Conservation (phyloP, 2,888 invertebrate genomes). For the Eristalis arbustorum region DNA sequence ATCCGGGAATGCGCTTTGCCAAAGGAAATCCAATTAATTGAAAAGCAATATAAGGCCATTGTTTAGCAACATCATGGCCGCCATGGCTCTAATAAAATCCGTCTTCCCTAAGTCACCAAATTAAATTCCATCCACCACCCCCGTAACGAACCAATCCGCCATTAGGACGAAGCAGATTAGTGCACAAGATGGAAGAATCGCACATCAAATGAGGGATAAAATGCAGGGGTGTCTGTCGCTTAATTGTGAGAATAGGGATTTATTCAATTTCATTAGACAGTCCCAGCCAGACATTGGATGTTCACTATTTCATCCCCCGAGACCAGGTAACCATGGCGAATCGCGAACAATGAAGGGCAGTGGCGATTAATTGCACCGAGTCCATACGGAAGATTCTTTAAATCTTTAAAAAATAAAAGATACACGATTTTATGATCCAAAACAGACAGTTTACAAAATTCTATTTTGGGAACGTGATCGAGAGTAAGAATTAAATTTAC, state of each 20-base stretch:
- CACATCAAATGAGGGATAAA: conserved; percentile 20
- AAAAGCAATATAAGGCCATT: background rate
- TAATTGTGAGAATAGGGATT: conserved; percentile 18
- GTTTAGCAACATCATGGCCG: conserved; percentile 18
- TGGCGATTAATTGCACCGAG: background rate
- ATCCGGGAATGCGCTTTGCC: background rate
- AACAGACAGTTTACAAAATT: background rate
- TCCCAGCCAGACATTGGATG: background rate
- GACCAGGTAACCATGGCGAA: conserved; percentile 33
- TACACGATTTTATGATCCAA: background rate
- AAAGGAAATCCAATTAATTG: background rate
- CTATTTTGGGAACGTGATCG: conserved; percentile 35
- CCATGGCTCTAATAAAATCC: conserved; percentile 3
- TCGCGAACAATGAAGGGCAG: background rate
- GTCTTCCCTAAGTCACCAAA: background rate
- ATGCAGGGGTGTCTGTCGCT: conserved; percentile 20
- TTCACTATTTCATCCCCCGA: conserved; percentile 23
- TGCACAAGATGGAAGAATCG: conserved; percentile 2
- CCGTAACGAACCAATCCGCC: conserved; percentile 45
- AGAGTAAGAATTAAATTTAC: background rate
- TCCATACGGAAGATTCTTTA: background rate
- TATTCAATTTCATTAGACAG: conserved; percentile 40
- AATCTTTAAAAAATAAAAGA: background rate
- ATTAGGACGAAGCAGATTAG: conserved; percentile 16
- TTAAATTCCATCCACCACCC: conserved; percentile 42